These are phyloP conservation scores for Corythaixoides concolor DNA, from an alignment of 2,113 vertebrate genomes.

Conservation along the genomic window DNA sequence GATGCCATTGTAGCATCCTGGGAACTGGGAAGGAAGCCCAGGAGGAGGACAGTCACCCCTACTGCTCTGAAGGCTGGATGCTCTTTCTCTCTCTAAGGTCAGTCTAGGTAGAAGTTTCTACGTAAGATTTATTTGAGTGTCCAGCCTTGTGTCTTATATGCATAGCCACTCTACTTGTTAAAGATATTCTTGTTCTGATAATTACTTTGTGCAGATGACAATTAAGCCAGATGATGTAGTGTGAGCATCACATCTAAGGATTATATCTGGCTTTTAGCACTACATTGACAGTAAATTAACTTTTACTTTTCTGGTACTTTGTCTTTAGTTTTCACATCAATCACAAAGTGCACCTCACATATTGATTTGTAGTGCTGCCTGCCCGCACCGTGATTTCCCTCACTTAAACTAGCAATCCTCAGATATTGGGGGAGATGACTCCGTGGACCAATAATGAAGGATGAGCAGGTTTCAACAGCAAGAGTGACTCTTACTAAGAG, in stretches of 20 bases:
- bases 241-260: not conserved
- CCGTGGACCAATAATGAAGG: not conserved
- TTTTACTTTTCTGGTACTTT: not conserved
- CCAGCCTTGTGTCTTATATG: not conserved
- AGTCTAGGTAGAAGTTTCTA: not conserved
- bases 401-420: accelerated
- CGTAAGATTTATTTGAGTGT: not conserved
- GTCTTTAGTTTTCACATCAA: not conserved
- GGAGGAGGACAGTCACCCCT: not conserved
- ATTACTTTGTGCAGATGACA: not conserved
- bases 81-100: not conserved
- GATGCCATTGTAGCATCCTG: not conserved
- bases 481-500: not conserved
- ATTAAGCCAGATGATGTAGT: not conserved
- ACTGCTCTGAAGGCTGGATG: not conserved
- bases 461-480: not conserved
- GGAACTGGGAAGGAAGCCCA: not conserved
- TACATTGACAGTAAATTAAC: not conserved
- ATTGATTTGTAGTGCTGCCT: not conserved
- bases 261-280: not conserved
- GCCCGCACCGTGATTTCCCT: not conserved
- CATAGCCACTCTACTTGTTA: not conserved
- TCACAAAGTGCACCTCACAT: not conserved
- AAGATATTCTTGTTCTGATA: not conserved
- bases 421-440: accelerated